These are phyloP conservation scores for Sepiola atlantica DNA, from an alignment of 2,888 invertebrate species.

Conservation along the genomic window DNA sequence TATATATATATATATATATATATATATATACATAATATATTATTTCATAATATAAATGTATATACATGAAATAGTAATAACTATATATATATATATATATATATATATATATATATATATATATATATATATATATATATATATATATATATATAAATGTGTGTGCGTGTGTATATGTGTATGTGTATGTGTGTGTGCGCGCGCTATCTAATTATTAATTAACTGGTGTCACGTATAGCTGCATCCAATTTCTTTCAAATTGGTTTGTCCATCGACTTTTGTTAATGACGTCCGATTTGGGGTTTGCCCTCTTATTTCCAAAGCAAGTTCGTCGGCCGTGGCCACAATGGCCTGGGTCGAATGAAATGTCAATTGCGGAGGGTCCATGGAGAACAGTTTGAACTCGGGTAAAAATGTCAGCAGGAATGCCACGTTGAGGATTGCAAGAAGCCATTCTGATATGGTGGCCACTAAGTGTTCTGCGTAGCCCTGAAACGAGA, in stretches of 20 bases:
- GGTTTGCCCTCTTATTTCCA: neutral
- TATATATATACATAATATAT: too few relatives aligned
- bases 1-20: too few relatives aligned
- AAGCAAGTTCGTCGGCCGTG: slow-evolving; percentile 23
- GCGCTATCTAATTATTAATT: neutral
- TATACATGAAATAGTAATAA: too few relatives aligned
- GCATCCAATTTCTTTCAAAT: slow-evolving; percentile 34
- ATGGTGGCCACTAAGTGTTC: slow-evolving; percentile 60
- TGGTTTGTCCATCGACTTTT: neutral
- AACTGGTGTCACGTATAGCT: neutral
- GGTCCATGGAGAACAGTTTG: slow-evolving; percentile 53
- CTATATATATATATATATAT: too few relatives aligned
- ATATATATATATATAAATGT: slow-evolving; percentile 9
- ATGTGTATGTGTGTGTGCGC: neutral
- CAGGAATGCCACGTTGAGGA: slow-evolving; percentile 56
- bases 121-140: neutral
- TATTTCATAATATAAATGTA: too few relatives aligned
- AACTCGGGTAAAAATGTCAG: slow-evolving; percentile 61
- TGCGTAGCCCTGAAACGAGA: slow-evolving; percentile 58
- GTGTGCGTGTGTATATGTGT: neutral
- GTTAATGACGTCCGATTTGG: slow-evolving; percentile 34
- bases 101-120: too few relatives aligned
- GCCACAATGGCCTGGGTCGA: slow-evolving; percentile 33
- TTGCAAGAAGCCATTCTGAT: slow-evolving; percentile 62
- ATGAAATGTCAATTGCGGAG: slow-evolving; percentile 34